Conservation (phyloP, 2,113 vertebrate species). For the Climacteris rufus region DNA sequence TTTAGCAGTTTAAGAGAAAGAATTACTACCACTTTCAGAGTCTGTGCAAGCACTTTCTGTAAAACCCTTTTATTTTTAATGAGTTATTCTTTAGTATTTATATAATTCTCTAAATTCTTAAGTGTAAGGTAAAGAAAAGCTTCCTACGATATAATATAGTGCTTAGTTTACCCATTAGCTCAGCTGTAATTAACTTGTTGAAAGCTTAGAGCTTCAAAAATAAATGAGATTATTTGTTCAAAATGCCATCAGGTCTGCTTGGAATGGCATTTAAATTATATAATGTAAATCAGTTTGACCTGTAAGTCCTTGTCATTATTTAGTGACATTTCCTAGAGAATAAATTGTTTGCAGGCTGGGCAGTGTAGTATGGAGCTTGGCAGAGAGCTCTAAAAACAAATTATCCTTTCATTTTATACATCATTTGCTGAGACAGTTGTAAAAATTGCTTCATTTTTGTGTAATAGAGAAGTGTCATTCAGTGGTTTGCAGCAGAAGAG, state of each 20-base stretch:
- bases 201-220: constrained; percentile 68
- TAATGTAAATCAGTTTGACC: constrained; percentile 78
- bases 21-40: constrained; percentile 11
- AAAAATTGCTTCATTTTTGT: constrained; percentile 66
- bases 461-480: constrained; percentile 59
- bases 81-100: constrained; percentile 47
- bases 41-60: not conserved
- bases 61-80: constrained; percentile 41
- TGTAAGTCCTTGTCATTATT: constrained; percentile 73
- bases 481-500: constrained; percentile 11
- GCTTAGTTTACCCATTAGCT: constrained; percentile 63
- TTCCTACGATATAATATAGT: not conserved
- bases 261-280: constrained; percentile 80
- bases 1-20: not conserved
- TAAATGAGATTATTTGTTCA: constrained; percentile 80
- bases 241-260: constrained; percentile 76
- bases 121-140: constrained; percentile 42
- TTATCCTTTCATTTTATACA: constrained; percentile 73
- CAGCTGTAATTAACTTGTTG: constrained; percentile 69
- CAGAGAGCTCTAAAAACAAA: constrained; percentile 74
- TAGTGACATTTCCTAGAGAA: constrained; percentile 69
- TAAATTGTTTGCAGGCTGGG: constrained; percentile 68
- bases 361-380: constrained; percentile 51
- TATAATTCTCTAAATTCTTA: constrained; percentile 57
- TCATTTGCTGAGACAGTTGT: constrained; percentile 69